Conservation (phyloP, 2,113 vertebrate genomes). For the Tenebrosternarchus preto region DNA sequence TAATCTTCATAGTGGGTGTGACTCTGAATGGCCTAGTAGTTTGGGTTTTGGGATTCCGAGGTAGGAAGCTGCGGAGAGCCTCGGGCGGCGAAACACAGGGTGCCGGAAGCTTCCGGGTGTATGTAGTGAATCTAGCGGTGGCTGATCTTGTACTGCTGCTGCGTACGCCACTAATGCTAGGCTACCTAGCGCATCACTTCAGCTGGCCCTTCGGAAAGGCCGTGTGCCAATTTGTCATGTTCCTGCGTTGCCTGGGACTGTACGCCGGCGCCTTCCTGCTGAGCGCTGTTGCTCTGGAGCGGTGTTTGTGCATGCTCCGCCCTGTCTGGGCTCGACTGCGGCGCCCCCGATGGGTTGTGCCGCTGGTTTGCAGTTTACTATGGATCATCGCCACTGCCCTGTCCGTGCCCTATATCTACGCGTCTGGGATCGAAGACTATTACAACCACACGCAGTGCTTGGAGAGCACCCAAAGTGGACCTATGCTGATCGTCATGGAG, state of each 20-base stretch:
- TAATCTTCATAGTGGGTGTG: slow-evolving; percentile 74
- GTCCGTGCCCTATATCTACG: slow-evolving; percentile 67
- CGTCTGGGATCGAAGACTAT: accelerated
- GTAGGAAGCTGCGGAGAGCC: slow-evolving; percentile 44
- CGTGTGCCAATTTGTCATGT: slow-evolving; percentile 66
- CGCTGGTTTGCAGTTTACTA: slow-evolving; percentile 63
- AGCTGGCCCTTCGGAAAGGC: slow-evolving; percentile 68
- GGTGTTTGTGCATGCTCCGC: slow-evolving; percentile 74
- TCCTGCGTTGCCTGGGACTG: slow-evolving; percentile 72
- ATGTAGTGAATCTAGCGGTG: slow-evolving; percentile 76
- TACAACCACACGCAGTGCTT: accelerated
- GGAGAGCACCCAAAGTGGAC: neutral
- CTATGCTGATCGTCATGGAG: slow-evolving; percentile 65
- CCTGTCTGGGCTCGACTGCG: slow-evolving; percentile 73
- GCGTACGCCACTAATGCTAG: slow-evolving; percentile 70
- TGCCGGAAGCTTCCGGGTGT: slow-evolving; percentile 72
- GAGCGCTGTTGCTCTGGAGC: slow-evolving; percentile 74
- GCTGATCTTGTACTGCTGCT: slow-evolving; percentile 75
- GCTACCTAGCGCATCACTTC: slow-evolving; percentile 60
- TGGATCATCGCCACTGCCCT: slow-evolving; percentile 67
- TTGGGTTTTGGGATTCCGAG: slow-evolving; percentile 67
- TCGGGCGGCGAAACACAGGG: slow-evolving; percentile 61
- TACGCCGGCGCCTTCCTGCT: slow-evolving; percentile 74
- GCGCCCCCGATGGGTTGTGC: slow-evolving; percentile 72
- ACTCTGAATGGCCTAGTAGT: slow-evolving; percentile 73